phyloP scores from a whole-genome alignment of 2,888 invertebrate genomes.

The Malacosoma neustria region DNA sequence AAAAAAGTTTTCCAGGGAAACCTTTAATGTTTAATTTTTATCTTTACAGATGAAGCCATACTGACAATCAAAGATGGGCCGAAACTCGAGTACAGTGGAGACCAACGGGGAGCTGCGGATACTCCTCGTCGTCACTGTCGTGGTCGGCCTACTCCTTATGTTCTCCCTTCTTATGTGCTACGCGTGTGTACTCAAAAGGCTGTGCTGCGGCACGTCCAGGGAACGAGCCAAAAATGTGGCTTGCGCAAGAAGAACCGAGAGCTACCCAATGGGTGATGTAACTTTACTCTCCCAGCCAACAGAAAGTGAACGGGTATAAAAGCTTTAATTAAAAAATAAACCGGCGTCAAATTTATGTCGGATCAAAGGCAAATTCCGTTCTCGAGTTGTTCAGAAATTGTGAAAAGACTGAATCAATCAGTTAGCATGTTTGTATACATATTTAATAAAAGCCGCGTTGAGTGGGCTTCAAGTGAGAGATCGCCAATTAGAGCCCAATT shows the following conservation, averaged over 20 bases:
- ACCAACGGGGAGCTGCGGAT: slow-evolving; percentile 75
- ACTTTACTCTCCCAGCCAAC: slow-evolving; percentile 77
- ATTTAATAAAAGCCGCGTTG: not conserved
- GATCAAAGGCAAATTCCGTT: not conserved
- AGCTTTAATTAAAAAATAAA: not conserved
- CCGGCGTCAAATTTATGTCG: not conserved
- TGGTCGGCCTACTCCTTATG: slow-evolving; percentile 76
- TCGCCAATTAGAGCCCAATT: too few relatives aligned
- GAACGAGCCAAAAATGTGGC: slow-evolving; percentile 57
- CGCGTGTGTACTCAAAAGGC: slow-evolving; percentile 77
- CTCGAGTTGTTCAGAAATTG: not conserved
- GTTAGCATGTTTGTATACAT: not conserved
- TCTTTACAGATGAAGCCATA: slow-evolving; percentile 37
- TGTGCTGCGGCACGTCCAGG: slow-evolving; percentile 75
- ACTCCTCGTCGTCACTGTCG: slow-evolving; percentile 74
- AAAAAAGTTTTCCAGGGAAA: too few relatives aligned
- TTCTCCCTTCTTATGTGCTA: slow-evolving; percentile 79
- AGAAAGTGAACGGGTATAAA: slow-evolving; percentile 68
- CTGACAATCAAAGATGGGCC: slow-evolving; percentile 41
- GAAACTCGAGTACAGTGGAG: slow-evolving; percentile 45
- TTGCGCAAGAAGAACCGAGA: slow-evolving; percentile 55
- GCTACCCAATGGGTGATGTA: slow-evolving; percentile 76
- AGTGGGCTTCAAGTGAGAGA: too few relatives aligned
- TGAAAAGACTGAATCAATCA: not conserved
- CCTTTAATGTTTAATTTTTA: too few relatives aligned